phyloP scores from a whole-genome alignment of 2,113 vertebrate genomes.

The Xyliphius kryptos region DNA sequence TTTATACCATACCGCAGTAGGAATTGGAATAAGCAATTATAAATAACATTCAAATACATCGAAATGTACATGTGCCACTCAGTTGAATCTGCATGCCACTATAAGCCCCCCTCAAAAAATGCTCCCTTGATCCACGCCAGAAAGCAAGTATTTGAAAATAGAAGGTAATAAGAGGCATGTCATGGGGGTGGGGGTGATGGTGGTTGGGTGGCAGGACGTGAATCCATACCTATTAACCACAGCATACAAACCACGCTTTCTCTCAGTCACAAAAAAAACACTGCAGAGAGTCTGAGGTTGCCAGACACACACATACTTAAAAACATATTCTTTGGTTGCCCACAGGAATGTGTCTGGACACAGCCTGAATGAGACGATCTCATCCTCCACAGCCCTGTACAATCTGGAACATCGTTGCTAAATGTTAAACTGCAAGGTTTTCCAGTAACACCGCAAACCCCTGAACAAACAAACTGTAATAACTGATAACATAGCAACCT shows the following conservation, averaged over 20 bases:
- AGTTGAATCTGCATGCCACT: no score
- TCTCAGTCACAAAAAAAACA: conserved; percentile 58
- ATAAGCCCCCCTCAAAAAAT: no score
- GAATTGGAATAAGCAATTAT: no score
- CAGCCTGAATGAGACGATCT: conserved; percentile 36
- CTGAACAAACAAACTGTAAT: conserved; percentile 12
- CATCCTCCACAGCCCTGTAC: conserved; percentile 12
- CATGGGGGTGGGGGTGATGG: no score
- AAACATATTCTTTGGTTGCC: conserved; percentile 41
- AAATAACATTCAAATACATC: no score
- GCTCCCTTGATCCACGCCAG: no score
- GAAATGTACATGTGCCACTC: no score
- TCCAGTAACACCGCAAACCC: conserved; percentile 12
- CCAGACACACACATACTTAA: conserved; percentile 31
- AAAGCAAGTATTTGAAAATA: conserved; percentile 5
- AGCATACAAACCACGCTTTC: conserved; percentile 58
- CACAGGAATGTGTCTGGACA: conserved; percentile 45
- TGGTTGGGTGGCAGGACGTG: no score
- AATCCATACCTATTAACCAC: conserved; percentile 23
- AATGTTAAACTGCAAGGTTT: conserved; percentile 42
- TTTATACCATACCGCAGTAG: no score
- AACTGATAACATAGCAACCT: not conserved
- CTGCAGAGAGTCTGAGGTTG: conserved; percentile 41
- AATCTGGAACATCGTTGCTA: conserved; percentile 32
- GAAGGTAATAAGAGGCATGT: conserved; percentile 5